Evolutionary conservation across 2,113 vertebrate species (phyloP), one percentile per base, ranked within the genome.

Genomic region (Calidris pygmaea): DNA sequence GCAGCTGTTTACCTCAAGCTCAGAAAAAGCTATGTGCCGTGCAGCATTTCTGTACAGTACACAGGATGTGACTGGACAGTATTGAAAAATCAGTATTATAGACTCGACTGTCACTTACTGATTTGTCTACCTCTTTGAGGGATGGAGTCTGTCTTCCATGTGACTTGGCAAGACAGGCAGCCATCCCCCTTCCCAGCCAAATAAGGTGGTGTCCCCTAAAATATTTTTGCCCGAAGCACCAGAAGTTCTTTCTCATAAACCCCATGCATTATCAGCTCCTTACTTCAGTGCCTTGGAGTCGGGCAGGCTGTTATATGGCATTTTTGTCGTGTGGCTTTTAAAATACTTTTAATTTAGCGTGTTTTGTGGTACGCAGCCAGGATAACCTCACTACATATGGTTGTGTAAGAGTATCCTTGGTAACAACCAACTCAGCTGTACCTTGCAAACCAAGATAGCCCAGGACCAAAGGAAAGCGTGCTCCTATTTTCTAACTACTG

Each of bases 1-100:
- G 87, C 82, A 87, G 55, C 90, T 81, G 85, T 81, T 75, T 81
- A 85, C 41, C 48, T 83, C 66, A 41, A 72, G 39, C 50, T 87
- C 43, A 32, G 58, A 24, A 66, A 50, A 34, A 32, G 19, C 35
- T 34, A 24, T 48, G 68, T 50, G 29, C 59, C 63, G n/a, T 65
- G n/a, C 7, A 37, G 67, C 45, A 27, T 23, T 87, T 80, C 86
- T 63, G 11, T 45, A 12, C 37, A 50, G 71, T 10, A 53, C 55
- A n/a, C 60, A 73, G 83, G 77, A 79, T 84, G 55, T 79, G 86
- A 47, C 41, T 22, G 21, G 23, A 23, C 6, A 30, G 76, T 8
- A 53, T 9, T 34, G 66, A 50, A 48, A 63, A 58, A 63, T 10
- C 5, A 2, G 11, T 35, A 17, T 26, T 77, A 26, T 0, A 20